phyloP scores from a whole-genome alignment of 2,888 invertebrate species.

The Phrixothrix hirtus region DNA sequence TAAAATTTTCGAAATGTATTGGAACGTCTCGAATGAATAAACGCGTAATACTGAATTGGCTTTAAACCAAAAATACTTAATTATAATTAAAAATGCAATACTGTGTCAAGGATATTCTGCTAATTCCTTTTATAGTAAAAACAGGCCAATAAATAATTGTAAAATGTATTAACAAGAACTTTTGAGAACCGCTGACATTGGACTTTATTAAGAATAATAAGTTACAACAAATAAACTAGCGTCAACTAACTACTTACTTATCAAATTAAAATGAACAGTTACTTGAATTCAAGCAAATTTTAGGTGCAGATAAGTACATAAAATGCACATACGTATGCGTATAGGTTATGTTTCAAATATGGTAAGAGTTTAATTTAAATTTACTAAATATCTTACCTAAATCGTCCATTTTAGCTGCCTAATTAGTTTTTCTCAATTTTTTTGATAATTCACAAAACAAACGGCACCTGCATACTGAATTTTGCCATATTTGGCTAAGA shows the following conservation, averaged over 20 bases:
- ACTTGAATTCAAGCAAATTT: no score
- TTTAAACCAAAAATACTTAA: background rate
- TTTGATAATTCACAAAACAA: background rate
- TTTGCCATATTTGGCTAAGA: conserved; percentile 7
- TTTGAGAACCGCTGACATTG: conserved; percentile 17
- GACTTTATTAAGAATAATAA: background rate
- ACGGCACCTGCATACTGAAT: background rate
- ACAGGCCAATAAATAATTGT: no score
- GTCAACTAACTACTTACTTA: no score
- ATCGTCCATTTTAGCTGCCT: conserved; percentile 47
- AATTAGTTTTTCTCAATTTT: background rate
- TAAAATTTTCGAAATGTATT: no score
- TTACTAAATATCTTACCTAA: conserved; percentile 45
- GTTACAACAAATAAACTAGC: no score
- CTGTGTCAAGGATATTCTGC: conserved; percentile 16
- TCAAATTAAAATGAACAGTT: background rate
- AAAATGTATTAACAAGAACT: no score
- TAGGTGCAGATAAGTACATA: no score
- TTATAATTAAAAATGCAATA: background rate
- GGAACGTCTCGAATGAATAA: background rate
- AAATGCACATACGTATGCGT: no score
- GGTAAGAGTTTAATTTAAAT: conserved; percentile 9
- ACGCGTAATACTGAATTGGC: background rate
- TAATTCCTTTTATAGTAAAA: conserved; percentile 18
- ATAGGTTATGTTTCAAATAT: conserved; percentile 16